These are phyloP conservation scores for Myotis davidii DNA, from an alignment of 2,113 vertebrate genomes.

Conservation along the genomic window DNA sequence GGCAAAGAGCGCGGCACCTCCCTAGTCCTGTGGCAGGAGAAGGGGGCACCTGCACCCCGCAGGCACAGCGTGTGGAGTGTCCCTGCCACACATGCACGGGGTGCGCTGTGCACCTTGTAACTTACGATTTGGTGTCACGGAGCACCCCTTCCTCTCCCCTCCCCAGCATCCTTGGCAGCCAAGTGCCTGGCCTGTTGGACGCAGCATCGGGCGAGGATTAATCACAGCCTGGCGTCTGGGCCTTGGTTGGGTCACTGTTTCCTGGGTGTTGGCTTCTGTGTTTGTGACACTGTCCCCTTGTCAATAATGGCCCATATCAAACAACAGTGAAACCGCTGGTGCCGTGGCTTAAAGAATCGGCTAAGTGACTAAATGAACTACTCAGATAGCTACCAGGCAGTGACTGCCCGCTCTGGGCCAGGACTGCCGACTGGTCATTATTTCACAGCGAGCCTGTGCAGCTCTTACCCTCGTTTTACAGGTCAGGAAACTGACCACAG, in stretches of 20 bases:
- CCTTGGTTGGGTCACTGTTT: not conserved
- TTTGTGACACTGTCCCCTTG: no score
- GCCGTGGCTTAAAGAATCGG: not conserved
- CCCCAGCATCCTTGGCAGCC: slow-evolving; percentile 15
- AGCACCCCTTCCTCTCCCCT: slow-evolving; percentile 30
- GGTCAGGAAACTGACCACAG: not conserved
- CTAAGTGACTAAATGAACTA: not conserved
- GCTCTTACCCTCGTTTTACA: not conserved
- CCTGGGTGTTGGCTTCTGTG: not conserved
- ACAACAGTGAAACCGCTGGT: not conserved
- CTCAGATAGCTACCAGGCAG: not conserved
- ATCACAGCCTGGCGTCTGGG: not conserved
- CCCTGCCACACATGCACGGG: slow-evolving; percentile 41
- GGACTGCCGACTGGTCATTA: not conserved
- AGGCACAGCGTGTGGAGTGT: slow-evolving; percentile 40
- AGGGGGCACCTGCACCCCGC: not conserved
- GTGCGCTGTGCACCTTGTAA: not conserved
- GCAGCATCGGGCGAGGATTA: accelerated
- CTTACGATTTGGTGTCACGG: slow-evolving; percentile 68
- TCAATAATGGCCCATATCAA: not conserved
- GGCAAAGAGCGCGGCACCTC: slow-evolving; percentile 61
- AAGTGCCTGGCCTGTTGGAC: not conserved
- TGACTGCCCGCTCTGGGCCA: not conserved
- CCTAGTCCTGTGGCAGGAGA: not conserved
- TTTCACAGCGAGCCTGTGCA: not conserved